Evolutionary conservation across 2,888 invertebrate species (phyloP), one percentile per base, ranked within the genome.

Genomic region (Drosophila meridiana): DNA sequence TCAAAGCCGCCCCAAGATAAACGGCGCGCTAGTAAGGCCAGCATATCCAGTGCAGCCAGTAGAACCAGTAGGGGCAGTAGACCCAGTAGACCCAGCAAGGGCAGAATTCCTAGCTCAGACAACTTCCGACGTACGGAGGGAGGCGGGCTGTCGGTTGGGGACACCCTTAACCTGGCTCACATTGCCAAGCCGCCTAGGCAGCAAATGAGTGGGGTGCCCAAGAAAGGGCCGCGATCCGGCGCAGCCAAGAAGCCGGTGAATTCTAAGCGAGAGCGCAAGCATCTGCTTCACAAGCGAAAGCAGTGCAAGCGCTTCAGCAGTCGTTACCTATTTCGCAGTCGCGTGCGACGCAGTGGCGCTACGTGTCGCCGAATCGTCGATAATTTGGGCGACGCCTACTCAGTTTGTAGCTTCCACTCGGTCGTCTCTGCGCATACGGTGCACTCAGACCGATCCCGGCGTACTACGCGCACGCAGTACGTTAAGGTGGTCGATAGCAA

Each of bases 341-440:
- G 87, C 0, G 68, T 88, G 11, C 83, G 81, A 11, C 80, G 78
- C 9, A 73, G 82, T 30, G 73, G 83, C 0, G 80, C 86, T 0
- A 72, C 55, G 3, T 59, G 59, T 45, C 80, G 73, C 2, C 56
- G 45, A 6, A 55, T 82, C 13, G 28, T 52, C 0, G 30, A 34
- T 36, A 42, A 53, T 28, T 48, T 79, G 3, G 76, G 75, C 4
- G 72, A 65, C 0, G 80, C 70, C 26, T 58, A 65, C 8, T 91
- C 91, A 0, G 32, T 64, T 28, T 53, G 67, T 0, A 92, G 91
- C 40, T 92, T 92, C 50, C 83, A 87, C 62, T 91, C 93, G 5
- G 28, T 77, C 2, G 38, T 48, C 1, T 68, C 66, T 6, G 43
- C 61, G 2, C 66, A 82, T 34, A 75, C 78, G 11, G 55, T 32